Conservation (phyloP, 2,888 invertebrate species). For the Acleris laterana region DNA sequence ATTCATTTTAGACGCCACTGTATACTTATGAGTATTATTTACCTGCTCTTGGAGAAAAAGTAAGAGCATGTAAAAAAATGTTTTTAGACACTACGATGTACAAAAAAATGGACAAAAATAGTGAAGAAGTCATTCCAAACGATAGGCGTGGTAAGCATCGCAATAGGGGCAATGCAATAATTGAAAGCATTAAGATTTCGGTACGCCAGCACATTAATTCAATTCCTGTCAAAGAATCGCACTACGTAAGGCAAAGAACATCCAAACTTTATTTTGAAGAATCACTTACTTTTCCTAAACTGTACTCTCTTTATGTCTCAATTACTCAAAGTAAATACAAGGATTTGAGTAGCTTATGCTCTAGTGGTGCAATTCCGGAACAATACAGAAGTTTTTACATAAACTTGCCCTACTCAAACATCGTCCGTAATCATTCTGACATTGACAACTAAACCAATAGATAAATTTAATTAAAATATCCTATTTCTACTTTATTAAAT, state of each 20-base stretch:
- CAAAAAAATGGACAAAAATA: neutral
- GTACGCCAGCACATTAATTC: neutral
- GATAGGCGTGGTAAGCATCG: too few species aligned
- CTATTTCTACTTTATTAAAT: too few species aligned
- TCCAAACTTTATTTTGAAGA: slow-evolving; percentile 1
- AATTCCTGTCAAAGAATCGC: neutral
- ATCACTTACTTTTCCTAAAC: neutral
- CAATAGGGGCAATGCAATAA: neutral
- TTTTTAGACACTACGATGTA: neutral
- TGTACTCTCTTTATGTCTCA: neutral
- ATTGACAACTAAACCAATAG: too few species aligned
- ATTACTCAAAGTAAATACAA: slow-evolving; percentile 15
- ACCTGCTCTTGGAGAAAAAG: neutral
- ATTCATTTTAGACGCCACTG: neutral
- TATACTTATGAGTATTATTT: neutral
- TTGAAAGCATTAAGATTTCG: neutral
- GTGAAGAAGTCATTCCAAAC: neutral
- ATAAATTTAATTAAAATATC: too few species aligned
- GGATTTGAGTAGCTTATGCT: slow-evolving; percentile 16
- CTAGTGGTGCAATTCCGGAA: slow-evolving; percentile 4
- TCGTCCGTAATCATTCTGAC: too few species aligned
- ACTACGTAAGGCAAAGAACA: slow-evolving; percentile 1
- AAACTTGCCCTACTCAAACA: too few species aligned
- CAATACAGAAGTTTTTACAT: neutral
- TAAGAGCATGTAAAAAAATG: neutral